These are phyloP conservation scores for Polypterus bichir DNA, from an alignment of 2,113 vertebrate species.

Conservation along the genomic window DNA sequence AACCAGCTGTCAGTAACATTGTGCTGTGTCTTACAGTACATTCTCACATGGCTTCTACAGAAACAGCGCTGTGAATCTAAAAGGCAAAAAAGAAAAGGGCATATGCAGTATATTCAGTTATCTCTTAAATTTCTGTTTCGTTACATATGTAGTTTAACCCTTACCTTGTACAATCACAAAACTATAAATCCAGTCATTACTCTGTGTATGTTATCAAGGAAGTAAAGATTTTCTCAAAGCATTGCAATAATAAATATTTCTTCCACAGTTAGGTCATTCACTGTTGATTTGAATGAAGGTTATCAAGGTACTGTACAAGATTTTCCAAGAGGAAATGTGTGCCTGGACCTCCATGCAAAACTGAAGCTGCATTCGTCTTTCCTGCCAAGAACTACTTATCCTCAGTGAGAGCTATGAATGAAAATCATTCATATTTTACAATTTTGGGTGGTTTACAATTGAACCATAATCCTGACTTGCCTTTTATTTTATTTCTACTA, in stretches of 20 bases:
- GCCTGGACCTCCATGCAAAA: background rate
- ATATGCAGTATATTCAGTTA: background rate
- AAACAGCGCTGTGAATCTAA: constrained; percentile 15
- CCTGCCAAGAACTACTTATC: background rate
- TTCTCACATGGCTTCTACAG: constrained; percentile 11
- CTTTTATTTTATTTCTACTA: background rate
- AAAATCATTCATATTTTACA: background rate
- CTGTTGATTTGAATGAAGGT: too few species aligned
- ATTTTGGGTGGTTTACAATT: background rate
- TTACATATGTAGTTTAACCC: too few species aligned
- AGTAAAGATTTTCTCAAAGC: too few species aligned
- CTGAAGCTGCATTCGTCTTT: background rate
- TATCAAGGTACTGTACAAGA: background rate
- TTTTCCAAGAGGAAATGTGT: background rate
- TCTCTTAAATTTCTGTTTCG: too few species aligned
- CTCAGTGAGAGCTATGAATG: background rate
- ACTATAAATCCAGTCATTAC: too few species aligned
- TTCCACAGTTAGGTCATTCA: too few species aligned
- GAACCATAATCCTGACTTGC: background rate
- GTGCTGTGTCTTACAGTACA: constrained; percentile 13
- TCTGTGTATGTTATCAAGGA: too few species aligned
- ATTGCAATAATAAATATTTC: too few species aligned
- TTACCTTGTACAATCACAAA: too few species aligned
- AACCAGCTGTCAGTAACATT: constrained; percentile 21
- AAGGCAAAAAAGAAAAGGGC: constrained; percentile 6